Base-by-base conservation (phyloP, 2,797 vertebrate species). In the Neostethus bicornis region DNA sequence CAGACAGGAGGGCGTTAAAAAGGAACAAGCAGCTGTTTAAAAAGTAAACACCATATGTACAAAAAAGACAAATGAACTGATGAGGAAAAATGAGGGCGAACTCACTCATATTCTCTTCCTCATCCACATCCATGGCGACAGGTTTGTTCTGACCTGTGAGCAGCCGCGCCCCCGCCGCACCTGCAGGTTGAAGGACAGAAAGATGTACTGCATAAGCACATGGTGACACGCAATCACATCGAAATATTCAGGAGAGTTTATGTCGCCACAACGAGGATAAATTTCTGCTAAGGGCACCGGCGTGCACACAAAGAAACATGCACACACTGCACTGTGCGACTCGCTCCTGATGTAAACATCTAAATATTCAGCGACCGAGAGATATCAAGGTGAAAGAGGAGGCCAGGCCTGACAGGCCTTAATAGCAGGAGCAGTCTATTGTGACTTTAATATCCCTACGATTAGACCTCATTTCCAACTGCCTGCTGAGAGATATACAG, bases 81-180 rank as follows among this genome's bases (percentile, higher is more conserved):
- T 29, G 43, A 11, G 21, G n/a, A 46, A 7, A 47, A 58, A 47
- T 32, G 14, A 3, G 35, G 28, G 39, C 26, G 1, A 3, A 94
- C 96, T 99, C 95, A 99, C 96, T 98, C 96, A 97, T 96, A 77
- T 96, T 98, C 91, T 96, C 96, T 85, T 96, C 96, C 76, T 98
- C 96, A 7, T 97, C 96, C 79, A 92, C 74, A 69, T 97, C 96
- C 97, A 98, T 96, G 81, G 87, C 79, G 83, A 90, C 89, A 58
- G 75, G 77, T 73, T 93, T 93, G 69, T 77, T 91, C 79, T 92
- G 92, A 76, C 73, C 89, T 70, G 90, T 91, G 81, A 90, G 85
- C 85, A 86, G 92, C 72, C 78, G 51, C 32, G 90, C 90, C 70
- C 70, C 54, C 61, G 45, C 89, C 76, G 91, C 92, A 90, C 92